These are phyloP conservation scores for Antheraea yamamai DNA, from an alignment of 2,888 invertebrate species.

Conservation along the genomic window DNA sequence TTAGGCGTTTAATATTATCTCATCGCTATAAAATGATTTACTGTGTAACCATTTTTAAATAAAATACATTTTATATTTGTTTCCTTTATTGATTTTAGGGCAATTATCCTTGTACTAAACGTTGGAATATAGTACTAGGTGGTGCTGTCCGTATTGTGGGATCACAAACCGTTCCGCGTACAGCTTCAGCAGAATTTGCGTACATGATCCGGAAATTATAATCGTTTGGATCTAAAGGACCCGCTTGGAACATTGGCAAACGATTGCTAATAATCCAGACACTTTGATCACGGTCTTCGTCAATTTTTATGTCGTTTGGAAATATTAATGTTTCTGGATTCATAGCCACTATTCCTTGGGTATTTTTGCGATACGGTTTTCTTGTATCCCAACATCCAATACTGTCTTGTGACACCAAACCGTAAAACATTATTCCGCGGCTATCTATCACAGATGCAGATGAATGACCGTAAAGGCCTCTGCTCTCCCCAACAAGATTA, in stretches of 20 bases:
- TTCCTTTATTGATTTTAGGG: conserved; percentile 36
- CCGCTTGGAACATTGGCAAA: conserved; percentile 87
- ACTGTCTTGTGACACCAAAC: conserved; percentile 88
- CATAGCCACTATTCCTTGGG: conserved; percentile 84
- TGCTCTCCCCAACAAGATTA: conserved; percentile 69
- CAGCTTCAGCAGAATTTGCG: conserved; percentile 84
- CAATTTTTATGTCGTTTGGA: conserved; percentile 91
- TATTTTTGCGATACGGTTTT: conserved; percentile 85
- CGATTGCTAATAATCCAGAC: conserved; percentile 90
- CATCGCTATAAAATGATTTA: not conserved
- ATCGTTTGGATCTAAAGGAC: conserved; percentile 82
- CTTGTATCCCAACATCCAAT: conserved; percentile 91
- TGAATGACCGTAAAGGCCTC: conserved; percentile 85
- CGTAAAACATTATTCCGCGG: conserved; percentile 89
- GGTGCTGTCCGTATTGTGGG: conserved; percentile 59
- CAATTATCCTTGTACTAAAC: conserved; percentile 33
- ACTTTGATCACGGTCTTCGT: conserved; percentile 85
- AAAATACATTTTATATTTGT: not conserved
- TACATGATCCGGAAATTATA: conserved; percentile 89
- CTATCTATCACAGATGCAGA: conserved; percentile 88
- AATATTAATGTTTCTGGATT: conserved; percentile 86
- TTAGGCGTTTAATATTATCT: not conserved
- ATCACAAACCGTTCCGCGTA: conserved; percentile 87
- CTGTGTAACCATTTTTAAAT: not conserved
- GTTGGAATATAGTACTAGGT: conserved; percentile 25